phyloP scores from a whole-genome alignment of 2,797 vertebrate species.

The Zenarchopterus dispar region DNA sequence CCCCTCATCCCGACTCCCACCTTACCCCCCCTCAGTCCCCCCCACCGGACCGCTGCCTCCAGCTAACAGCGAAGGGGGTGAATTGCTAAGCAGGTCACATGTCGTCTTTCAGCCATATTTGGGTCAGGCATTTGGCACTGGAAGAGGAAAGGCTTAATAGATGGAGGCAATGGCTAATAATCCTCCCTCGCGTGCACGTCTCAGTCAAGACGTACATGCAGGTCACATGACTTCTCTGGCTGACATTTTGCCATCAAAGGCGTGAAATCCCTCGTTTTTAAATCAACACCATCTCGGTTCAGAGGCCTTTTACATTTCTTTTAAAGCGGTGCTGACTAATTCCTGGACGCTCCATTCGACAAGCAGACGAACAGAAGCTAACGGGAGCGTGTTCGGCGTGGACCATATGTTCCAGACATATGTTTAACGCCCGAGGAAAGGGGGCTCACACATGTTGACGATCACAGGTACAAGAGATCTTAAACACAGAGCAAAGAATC shows the following conservation, averaged over 20 bases:
- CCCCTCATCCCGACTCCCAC: constrained; percentile 20
- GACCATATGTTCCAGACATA: constrained; percentile 65
- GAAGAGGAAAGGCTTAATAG: constrained; percentile 84
- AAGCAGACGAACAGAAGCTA: constrained; percentile 27
- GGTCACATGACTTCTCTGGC: constrained; percentile 39
- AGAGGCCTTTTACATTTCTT: constrained; percentile 30
- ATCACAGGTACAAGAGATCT: constrained; percentile 61
- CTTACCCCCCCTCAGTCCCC: not conserved
- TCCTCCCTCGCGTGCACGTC: constrained; percentile 43
- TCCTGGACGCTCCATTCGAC: constrained; percentile 21
- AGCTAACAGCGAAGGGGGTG: constrained; percentile 60
- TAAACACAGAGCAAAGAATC: not conserved
- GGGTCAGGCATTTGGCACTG: constrained; percentile 91
- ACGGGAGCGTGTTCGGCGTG: constrained; percentile 47
- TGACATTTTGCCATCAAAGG: constrained; percentile 42
- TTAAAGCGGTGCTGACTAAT: constrained; percentile 39
- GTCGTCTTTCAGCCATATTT: constrained; percentile 99
- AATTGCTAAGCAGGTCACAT: constrained; percentile 93
- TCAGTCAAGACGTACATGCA: constrained; percentile 30
- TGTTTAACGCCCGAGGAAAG: constrained; percentile 67
- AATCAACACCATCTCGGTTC: constrained; percentile 34
- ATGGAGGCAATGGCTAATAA: constrained; percentile 84
- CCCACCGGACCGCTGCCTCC: constrained; percentile 54
- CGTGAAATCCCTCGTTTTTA: constrained; percentile 54
- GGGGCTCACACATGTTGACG: constrained; percentile 33